Evolutionary conservation across 2,888 invertebrate species (phyloP).

Genomic region (Pyrgus malvae): DNA sequence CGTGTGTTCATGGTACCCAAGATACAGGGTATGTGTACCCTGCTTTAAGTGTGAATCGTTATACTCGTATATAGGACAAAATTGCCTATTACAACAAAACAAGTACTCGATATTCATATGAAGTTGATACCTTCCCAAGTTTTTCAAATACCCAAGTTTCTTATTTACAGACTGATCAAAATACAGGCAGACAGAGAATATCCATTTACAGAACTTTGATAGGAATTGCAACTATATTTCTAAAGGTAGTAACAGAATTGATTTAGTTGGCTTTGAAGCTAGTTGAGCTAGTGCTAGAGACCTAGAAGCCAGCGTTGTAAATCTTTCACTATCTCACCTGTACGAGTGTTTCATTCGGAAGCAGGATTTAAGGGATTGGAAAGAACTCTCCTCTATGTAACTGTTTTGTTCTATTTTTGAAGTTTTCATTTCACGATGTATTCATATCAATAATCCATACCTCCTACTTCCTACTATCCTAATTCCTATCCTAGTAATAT

Average conservation of each 20-base stretch:
- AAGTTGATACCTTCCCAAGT: too few species aligned
- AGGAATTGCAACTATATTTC: conserved; percentile 8
- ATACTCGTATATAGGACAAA: too few species aligned
- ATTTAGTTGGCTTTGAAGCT: conserved; percentile 19
- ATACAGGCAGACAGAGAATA: background rate
- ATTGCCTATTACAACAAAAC: too few species aligned
- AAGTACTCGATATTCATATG: too few species aligned
- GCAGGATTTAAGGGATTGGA: background rate
- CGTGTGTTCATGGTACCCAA: too few species aligned
- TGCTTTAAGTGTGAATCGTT: too few species aligned
- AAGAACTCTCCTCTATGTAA: background rate
- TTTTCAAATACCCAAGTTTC: background rate
- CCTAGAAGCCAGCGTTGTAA: conserved; percentile 21
- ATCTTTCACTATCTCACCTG: conserved; percentile 15
- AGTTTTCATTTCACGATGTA: too few species aligned
- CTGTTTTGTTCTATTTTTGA: background rate
- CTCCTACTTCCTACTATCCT: too few species aligned
- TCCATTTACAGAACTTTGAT: background rate
- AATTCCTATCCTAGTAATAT: too few species aligned
- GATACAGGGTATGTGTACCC: too few species aligned
- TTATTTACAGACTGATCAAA: background rate
- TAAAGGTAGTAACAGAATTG: conserved; percentile 13
- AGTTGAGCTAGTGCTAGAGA: conserved; percentile 16
- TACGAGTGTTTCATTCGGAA: conserved; percentile 16
- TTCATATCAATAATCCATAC: too few species aligned